Evolutionary conservation across 2,888 invertebrate species (phyloP), one percentile per base, ranked within the genome.

Genomic region (Euzophera pinguis): DNA sequence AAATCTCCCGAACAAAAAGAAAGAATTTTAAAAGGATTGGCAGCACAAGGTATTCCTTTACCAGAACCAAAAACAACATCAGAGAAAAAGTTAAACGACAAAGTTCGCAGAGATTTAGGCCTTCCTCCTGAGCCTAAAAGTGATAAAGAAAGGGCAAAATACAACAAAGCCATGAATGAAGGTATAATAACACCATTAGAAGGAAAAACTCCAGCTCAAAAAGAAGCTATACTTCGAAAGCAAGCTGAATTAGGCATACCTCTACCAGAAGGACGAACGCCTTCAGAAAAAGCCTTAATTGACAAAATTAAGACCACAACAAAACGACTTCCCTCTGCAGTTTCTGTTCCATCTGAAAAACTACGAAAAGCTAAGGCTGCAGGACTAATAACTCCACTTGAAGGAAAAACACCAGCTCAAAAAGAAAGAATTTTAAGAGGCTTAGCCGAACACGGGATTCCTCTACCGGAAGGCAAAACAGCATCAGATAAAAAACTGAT

Each of bases 201-300:
- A 59, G 73, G 70, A 1, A 71, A 68, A 45, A 48, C 59, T 9
- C 13, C 41, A 7, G 34, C 54, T 1, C 54, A 63, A 22, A 64
- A 63, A 53, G 63, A 65, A 58, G 60, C 60, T 43, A 58, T 65
- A n/a, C 43, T 60, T 27, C 56, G 45, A 50, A 54, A 54, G 3
- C 63, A 63, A 53, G 61, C 60, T 10, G 64, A 64, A 17, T 52
- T 58, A 38, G 73, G 68, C 1, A 17, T 71, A 2, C 51, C 61
- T 1, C 48, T 74, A 9, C 69, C 74, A 3, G 64, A 66, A 60
- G 75, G 71, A 3, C 54, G 68, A 22, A 73, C 71, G 1, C n/a
- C 63, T 12, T 73, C 74, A 17, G 71, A 71, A 60, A 72, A 67
- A 53, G 61, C 64, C 4, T 47, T 73, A 4, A 63, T 73, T 13